Base-by-base conservation (phyloP, 2,888 invertebrate genomes). In the Ectemnius lituratus region DNA sequence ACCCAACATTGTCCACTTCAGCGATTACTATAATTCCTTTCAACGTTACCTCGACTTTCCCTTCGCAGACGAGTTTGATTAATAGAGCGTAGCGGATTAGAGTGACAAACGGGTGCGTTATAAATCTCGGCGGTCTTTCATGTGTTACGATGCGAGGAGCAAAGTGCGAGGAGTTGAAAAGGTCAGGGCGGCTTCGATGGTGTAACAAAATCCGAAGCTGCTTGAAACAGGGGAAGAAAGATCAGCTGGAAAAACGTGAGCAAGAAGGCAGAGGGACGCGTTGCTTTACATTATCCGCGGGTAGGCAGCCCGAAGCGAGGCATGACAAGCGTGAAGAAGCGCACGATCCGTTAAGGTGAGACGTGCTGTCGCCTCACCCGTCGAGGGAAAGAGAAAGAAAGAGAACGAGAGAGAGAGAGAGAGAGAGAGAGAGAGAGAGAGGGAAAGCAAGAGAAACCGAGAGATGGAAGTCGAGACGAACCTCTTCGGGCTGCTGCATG, bases 281-380 rank as follows among this genome's bases (percentile, higher is more conserved):
- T 73, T 63, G 64, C 64, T 80, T 81, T 71, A 73, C 70, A 78
- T 82, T 80, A 78, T 75, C 73, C 77, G 66, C 60, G 65, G 62
- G 62, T 66, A 60, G 67, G 62, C 60, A 45, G 14, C 18, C 56
- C 75, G 71, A 77, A 61, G 83, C 81, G 76, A 73, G 77, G 78
- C 85, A 78, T 83, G 85, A 86, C 85, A 86, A 84, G 84, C 86
- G 86, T 86, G 85, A 85, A 82, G 80, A 80, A 86, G 83, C 81
- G 72, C 37, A 37, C 80, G 82, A 83, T 84, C 82, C 82, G 83
- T 85, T 85, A 84, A 84, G 84, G 84, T 81, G 83, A 81, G 78
- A 82, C 81, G 73, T 72, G 82, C 80, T 79, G 82, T 80, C 80
- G 81, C 80, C 76, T 71, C 69, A 58, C 58, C 23, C 3, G 3